Evolutionary conservation across 2,888 invertebrate genomes (phyloP), one percentile per base, ranked within the genome.

Genomic region (Saturnia japonica): DNA sequence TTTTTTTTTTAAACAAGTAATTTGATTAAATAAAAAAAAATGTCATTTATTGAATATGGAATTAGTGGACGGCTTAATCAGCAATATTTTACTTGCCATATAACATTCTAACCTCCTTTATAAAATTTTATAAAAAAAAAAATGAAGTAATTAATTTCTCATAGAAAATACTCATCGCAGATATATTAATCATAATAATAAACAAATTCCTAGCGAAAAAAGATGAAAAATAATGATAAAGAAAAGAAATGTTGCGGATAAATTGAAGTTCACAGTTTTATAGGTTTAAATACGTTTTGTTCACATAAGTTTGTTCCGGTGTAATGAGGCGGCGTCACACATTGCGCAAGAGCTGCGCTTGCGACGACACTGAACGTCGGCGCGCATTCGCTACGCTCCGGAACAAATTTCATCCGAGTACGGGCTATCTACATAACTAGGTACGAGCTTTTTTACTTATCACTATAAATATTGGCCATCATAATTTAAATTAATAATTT

Each of bases 391-490:
- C 85, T 79, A 87, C 88, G 92, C 88, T 82, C 84, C 84, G 90
- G 87, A 91, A 91, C 92, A 84, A 93, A 93, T 93, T 83, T 82
- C 84, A 80, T 54, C 89, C 89, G 86, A 90, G 91, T 89, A 91
- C 88, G 87, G 88, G 82, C 82, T 80, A 78, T 60, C 25, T 80
- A 77, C 82, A 82, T 89, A 88, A 86, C 83, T 82, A 83, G 86
- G 82, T 82, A 83, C 84, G 85, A 82, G 85, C 84, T 82, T 86
- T 82, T 85, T 82, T n/a, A 82, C 75, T 40, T 64, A 64, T 64
- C 64, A 8, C 64, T 64, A 34, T 40, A 64, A n/a, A n/a, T 16
- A 64, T 64, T 64, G 40, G 40, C 22, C 64, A 64, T 64, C 64
- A 64, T 40, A 64, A 64, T 40, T 40, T 64, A 64, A 64, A 64